Evolutionary conservation across 2,888 invertebrate species (phyloP).

Genomic region (Drosophila helvetica): DNA sequence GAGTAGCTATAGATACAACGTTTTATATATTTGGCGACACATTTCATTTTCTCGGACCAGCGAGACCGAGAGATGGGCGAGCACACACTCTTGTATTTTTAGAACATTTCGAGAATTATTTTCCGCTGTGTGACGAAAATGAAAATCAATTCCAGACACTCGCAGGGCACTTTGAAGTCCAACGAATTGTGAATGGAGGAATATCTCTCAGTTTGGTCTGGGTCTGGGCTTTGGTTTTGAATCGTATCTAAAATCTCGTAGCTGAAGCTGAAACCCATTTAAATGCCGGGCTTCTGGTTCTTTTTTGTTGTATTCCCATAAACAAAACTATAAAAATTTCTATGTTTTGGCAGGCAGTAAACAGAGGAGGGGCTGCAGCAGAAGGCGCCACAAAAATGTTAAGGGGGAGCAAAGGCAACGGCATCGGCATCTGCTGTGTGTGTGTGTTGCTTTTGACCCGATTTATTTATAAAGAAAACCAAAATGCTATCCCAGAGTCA

Average conservation of each 20-base stretch:
- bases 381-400: conserved; percentile 66
- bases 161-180: conserved; percentile 41
- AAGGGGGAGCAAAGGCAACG: neutral
- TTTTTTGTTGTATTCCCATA: conserved; percentile 57
- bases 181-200: conserved; percentile 40
- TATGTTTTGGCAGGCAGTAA: conserved; percentile 23
- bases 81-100: neutral
- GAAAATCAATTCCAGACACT: conserved; percentile 49
- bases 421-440: neutral
- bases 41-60: conserved; percentile 67
- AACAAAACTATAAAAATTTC: conserved; percentile 71
- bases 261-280: conserved; percentile 24
- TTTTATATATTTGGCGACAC: neutral
- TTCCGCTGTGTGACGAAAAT: conserved; percentile 48
- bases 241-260: conserved; percentile 22
- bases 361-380: conserved; percentile 25
- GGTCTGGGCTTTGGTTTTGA: neutral
- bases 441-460: conserved; percentile 56
- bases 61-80: conserved; percentile 15
- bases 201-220: neutral
- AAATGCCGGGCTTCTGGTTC: conserved; percentile 37
- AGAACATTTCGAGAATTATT: conserved; percentile 41
- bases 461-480: conserved; percentile 67
- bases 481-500: conserved; percentile 7
- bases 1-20: neutral